Percentiles rank a stretch among this genome's conserved stretches.
phyloP scores from a whole-genome alignment of 2,113 vertebrate species.

The Leptobrachium ailaonicum region DNA sequence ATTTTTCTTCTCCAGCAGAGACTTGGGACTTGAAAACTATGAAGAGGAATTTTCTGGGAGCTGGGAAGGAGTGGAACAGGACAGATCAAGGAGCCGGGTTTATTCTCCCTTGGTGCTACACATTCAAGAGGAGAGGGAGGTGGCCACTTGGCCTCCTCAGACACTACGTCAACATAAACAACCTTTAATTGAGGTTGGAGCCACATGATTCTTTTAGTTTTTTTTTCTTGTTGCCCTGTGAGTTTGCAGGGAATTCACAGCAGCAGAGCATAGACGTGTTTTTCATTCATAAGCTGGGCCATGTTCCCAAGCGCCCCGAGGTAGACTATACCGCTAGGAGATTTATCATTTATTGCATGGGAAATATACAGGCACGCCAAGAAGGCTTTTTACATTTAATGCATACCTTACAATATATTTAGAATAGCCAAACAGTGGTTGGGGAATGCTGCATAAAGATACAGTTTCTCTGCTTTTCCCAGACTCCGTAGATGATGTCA shows the following conservation, averaged over 20 bases:
- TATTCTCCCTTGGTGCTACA: slow-evolving; percentile 55
- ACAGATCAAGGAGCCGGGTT: slow-evolving; percentile 7
- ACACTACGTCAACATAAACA: slow-evolving; percentile 85
- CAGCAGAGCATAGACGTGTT: slow-evolving; percentile 71
- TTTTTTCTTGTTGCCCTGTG: slow-evolving; percentile 71
- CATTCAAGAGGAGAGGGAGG: slow-evolving; percentile 56
- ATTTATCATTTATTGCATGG: slow-evolving; percentile 53
- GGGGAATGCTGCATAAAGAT: no score
- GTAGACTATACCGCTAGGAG: background rate
- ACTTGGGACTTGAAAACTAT: background rate
- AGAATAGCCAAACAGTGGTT: no score
- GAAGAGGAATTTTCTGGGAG: slow-evolving; percentile 3
- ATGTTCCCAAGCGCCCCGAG: background rate
- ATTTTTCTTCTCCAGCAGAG: background rate
- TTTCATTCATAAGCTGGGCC: slow-evolving; percentile 66
- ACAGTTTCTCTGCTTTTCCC: no score
- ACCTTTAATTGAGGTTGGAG: slow-evolving; percentile 90
- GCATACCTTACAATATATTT: no score
- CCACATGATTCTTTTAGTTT: slow-evolving; percentile 87
- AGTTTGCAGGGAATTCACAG: slow-evolving; percentile 72
- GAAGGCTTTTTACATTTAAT: no score
- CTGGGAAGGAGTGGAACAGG: background rate
- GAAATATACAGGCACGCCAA: background rate
- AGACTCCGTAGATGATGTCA: no score
- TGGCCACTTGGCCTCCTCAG: slow-evolving; percentile 68